phyloP scores from a whole-genome alignment of 2,797 vertebrate species.

The Falco biarmicus region DNA sequence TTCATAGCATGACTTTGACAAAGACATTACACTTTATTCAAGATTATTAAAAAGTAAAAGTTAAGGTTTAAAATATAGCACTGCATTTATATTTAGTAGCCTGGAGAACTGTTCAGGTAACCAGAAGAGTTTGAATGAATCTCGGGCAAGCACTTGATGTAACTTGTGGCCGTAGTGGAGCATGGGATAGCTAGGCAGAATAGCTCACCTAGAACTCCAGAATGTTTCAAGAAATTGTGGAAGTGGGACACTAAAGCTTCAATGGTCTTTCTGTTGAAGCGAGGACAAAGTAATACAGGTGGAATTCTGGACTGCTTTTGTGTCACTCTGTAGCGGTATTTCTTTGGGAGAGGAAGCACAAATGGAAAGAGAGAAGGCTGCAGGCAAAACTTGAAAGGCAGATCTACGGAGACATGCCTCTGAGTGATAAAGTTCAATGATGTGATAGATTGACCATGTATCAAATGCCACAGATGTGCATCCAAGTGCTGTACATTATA shows the following conservation, averaged over 20 bases:
- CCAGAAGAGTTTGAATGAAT: neutral
- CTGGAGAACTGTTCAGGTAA: neutral
- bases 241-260: neutral
- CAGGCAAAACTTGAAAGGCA: neutral
- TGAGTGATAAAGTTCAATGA: neutral
- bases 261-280: neutral
- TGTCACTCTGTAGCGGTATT: neutral
- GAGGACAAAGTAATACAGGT: neutral
- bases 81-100: neutral
- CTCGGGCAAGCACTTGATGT: neutral
- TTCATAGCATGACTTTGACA: slow-evolving; percentile 53
- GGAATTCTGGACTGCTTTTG: neutral
- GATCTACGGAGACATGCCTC: neutral
- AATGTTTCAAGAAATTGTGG: neutral
- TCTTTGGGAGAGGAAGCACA: neutral
- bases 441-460: neutral
- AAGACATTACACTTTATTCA: slow-evolving; percentile 24
- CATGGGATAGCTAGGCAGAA: neutral
- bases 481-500: neutral
- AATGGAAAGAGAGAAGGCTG: neutral
- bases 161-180: neutral
- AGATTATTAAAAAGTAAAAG: slow-evolving; percentile 35
- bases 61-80: neutral
- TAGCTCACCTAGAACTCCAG: neutral
- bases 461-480: neutral